Conservation (phyloP, 1,140 invertebrate genomes). For the Euura saliciscinereae region DNA sequence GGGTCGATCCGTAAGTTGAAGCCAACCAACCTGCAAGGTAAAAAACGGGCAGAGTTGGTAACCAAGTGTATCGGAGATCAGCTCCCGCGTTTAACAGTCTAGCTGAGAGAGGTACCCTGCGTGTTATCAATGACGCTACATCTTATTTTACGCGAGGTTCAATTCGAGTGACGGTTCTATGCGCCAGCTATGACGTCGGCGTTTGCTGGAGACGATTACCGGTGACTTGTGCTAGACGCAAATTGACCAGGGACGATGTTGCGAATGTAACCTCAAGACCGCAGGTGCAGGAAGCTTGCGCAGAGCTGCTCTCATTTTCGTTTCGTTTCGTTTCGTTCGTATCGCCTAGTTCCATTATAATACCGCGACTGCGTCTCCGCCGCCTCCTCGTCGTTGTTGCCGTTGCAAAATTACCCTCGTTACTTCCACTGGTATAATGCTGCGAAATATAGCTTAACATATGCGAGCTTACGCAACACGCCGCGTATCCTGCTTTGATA, state of each 20-base stretch:
- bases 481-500: not conserved
- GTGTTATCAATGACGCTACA: slow-evolving; percentile 60
- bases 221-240: slow-evolving; percentile 57
- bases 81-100: not conserved
- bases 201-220: slow-evolving; percentile 40
- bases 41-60: not conserved
- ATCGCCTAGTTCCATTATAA: too few species aligned
- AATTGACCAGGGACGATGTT: slow-evolving; percentile 48
- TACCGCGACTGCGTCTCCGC: not conserved
- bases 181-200: slow-evolving; percentile 58
- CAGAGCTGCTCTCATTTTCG: not conserved
- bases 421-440: not conserved
- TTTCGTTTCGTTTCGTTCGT: not conserved
- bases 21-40: not conserved
- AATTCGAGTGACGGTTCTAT: slow-evolving; percentile 57
- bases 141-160: slow-evolving; percentile 60
- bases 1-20: slow-evolving; percentile 6
- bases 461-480: not conserved
- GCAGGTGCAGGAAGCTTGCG: not conserved
- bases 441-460: not conserved
- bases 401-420: not conserved
- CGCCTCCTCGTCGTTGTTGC: not conserved
- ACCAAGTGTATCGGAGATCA: slow-evolving; percentile 4
- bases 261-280: not conserved
- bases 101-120: slow-evolving; percentile 13